These are phyloP conservation scores for Peromyscus eremicus DNA, from an alignment of 2,797 vertebrate species.

Conservation along the genomic window DNA sequence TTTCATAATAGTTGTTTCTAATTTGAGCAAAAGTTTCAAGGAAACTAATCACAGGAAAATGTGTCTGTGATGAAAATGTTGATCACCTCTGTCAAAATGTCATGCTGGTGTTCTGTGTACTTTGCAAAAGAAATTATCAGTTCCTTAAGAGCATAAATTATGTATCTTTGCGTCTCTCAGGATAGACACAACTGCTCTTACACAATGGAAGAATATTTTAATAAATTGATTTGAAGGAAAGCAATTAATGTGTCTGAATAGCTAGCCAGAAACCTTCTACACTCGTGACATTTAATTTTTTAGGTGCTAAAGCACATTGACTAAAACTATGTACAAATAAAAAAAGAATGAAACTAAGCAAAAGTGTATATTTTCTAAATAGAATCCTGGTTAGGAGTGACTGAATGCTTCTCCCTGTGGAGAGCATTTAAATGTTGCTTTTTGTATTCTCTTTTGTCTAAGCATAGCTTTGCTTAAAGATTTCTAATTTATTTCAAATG, in stretches of 20 bases:
- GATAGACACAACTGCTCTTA: background rate
- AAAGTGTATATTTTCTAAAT: background rate
- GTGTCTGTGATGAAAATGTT: background rate
- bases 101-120: background rate
- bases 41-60: background rate
- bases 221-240: background rate
- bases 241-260: background rate
- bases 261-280: background rate
- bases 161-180: background rate
- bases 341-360: background rate
- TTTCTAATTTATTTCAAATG: background rate
- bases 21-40: background rate
- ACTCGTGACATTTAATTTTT: background rate
- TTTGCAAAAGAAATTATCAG: constrained; percentile 14
- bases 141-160: background rate
- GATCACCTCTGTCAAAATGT: background rate
- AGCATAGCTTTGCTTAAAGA: background rate
- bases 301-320: background rate
- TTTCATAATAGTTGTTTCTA: background rate
- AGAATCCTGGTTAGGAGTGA: background rate
- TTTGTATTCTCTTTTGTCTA: background rate
- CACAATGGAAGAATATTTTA: background rate
- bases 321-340: background rate
- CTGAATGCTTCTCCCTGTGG: background rate
- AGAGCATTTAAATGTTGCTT: background rate